phyloP scores from a whole-genome alignment of 2,113 vertebrate species.

The Hippoglossus stenolepis region DNA sequence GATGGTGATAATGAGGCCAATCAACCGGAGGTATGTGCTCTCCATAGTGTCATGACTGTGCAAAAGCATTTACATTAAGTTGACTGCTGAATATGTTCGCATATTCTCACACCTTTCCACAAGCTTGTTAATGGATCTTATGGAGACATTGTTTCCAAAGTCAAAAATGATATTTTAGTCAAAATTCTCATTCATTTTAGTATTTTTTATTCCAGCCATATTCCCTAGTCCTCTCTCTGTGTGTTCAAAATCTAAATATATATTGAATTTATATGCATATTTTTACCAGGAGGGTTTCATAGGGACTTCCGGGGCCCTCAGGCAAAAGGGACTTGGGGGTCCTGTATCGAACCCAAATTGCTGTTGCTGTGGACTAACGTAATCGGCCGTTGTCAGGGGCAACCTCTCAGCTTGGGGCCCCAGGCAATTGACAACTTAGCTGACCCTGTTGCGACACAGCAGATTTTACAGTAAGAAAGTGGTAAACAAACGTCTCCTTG shows the following conservation, averaged over 20 bases:
- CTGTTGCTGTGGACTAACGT: too few species aligned
- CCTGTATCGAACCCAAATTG: too few species aligned
- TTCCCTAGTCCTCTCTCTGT: background rate
- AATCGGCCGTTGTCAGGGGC: background rate
- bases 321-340: too few species aligned
- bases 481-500: conserved; percentile 12
- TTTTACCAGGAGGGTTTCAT: too few species aligned
- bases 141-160: background rate
- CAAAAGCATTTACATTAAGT: background rate
- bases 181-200: background rate
- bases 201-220: background rate
- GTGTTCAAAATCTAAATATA: background rate
- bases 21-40: too few species aligned
- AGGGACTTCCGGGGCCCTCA: too few species aligned
- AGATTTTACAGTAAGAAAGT: background rate
- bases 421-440: background rate
- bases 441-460: background rate
- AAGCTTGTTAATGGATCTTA: too few species aligned
- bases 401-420: too few species aligned
- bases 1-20: too few species aligned
- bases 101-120: background rate
- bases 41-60: background rate
- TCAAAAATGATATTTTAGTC: background rate
- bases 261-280: background rate
- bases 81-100: background rate